Evolutionary conservation across 92 coral and sea anemone genomes (phyloP), one percentile per base, ranked within the genome.

Genomic region (Actinostola sp.): DNA sequence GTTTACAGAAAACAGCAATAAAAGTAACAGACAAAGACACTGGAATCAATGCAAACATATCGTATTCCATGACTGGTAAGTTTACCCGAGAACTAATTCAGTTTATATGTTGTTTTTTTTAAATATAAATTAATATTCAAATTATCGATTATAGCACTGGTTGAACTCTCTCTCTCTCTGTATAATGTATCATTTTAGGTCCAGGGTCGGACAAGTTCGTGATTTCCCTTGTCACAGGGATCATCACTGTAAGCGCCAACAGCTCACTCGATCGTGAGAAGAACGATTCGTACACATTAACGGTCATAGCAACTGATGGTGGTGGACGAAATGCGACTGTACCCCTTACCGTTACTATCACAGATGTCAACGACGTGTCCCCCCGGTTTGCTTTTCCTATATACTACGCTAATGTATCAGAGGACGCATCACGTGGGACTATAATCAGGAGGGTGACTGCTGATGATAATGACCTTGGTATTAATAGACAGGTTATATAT

Each of bases 241-340:
- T 83, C 35, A 87, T 90, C 23, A 80, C 81, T 11, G 71, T 89
- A n/a, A 73, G 89, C 10, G 24, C 31, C 25, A 83, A 64, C 77
- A 70, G 78, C 50, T 86, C 92, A 42, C 89, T 90, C 24, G 96
- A 90, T 75, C 76, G 96, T 46, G 96, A 90, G 45, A 79, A 36
- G 36, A 90, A 87, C 66, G 79, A 73, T 14, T 69, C 96, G 0
- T 90, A 83, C 41, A 30, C 49, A n/a, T 63, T 90, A 28, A 70
- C 63, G 10, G 43, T 90, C 1, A 63, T 38, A 5, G 96, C 89
- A 10, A 79, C 82, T 1, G 96, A 90, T 27, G 96, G 96, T 19
- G 92, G 96, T 0, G 81, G 78, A 23, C 70, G 56, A 39, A 58
- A 62, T 10, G 30, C 92, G 16, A 57, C 87, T 16, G 88, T 62